Conservation (phyloP, 2,888 invertebrate genomes). For the Camponotus fellah region DNA sequence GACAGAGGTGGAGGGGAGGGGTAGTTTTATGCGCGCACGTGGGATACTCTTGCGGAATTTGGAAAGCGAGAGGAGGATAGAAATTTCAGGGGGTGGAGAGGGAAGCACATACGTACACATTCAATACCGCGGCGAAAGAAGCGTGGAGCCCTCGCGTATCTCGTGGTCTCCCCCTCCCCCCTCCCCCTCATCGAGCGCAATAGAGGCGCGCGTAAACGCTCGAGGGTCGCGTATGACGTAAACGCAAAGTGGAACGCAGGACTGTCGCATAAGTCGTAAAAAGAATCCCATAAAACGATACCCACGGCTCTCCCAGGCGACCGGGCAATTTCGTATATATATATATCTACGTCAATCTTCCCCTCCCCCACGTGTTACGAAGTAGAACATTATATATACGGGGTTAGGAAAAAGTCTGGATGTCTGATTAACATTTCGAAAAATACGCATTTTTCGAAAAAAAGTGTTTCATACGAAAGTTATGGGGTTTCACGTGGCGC, state of each 20-base stretch:
- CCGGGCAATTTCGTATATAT: constrained; percentile 73
- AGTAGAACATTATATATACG: constrained; percentile 45
- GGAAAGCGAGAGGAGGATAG: constrained; percentile 52
- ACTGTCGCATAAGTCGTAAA: constrained; percentile 83
- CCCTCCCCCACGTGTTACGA: constrained; percentile 65
- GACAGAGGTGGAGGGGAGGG: constrained; percentile 5
- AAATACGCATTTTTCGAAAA: no score
- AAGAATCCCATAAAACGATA: constrained; percentile 81
- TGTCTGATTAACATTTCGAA: no score
- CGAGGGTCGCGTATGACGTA: constrained; percentile 77
- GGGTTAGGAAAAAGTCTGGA: no score
- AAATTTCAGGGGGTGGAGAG: constrained; percentile 45
- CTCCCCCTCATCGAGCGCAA: not conserved
- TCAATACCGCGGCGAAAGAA: constrained; percentile 16
- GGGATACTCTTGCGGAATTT: constrained; percentile 52
- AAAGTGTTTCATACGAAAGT: no score
- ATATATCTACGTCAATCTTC: constrained; percentile 75
- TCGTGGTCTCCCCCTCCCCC: not conserved
- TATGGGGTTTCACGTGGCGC: no score
- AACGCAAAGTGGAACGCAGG: constrained; percentile 81
- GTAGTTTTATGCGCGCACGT: constrained; percentile 49
- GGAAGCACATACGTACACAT: not conserved
- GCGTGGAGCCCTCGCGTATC: not conserved
- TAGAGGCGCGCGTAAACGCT: constrained; percentile 63
- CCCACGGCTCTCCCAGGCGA: constrained; percentile 51